A percentile compares a stretch with the other conserved stretches of the same genome.
These are phyloP conservation scores for Brachyalestes nurse DNA, from an alignment of 2,797 vertebrate species.

Conservation along the genomic window DNA sequence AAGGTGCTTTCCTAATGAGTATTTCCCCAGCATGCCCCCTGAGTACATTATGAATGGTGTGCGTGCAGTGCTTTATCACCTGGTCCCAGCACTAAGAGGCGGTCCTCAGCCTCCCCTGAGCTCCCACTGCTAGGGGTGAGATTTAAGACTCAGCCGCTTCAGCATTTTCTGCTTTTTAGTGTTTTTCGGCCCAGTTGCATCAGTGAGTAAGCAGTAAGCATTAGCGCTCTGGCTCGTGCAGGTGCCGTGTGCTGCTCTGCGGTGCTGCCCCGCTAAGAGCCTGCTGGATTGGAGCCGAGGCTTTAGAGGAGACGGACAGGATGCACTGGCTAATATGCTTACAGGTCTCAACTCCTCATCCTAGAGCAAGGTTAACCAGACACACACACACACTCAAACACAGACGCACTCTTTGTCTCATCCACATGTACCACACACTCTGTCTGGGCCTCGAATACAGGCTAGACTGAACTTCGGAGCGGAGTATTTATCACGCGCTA, in stretches of 20 bases:
- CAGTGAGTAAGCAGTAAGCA: conserved; percentile 44
- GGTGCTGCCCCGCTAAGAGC: conserved; percentile 44
- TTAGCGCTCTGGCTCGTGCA: conserved; percentile 33
- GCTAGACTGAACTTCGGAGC: conserved; percentile 42
- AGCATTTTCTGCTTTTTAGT: conserved; percentile 26
- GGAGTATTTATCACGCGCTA: conserved; percentile 33
- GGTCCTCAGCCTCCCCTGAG: conserved; percentile 27
- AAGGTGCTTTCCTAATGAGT: not conserved
- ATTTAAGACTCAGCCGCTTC: conserved; percentile 38
- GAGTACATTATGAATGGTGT: conserved; percentile 34
- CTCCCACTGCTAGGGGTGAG: conserved; percentile 14
- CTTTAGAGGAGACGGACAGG: conserved; percentile 61
- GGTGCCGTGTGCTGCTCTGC: conserved; percentile 31
- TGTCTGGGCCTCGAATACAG: conserved; percentile 8
- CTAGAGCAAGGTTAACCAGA: conserved; percentile 59
- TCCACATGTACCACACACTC: not conserved
- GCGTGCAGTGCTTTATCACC: conserved; percentile 47
- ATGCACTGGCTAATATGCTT: conserved; percentile 70
- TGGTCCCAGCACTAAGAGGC: conserved; percentile 10
- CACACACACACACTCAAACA: not conserved
- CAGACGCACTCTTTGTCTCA: not conserved
- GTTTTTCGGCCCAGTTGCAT: conserved; percentile 27
- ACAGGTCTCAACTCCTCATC: conserved; percentile 64
- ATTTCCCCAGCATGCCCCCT: conserved; percentile 18
- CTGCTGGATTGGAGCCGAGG: conserved; percentile 57